Percentiles rank a stretch among this genome's conserved stretches.
phyloP scores from a whole-genome alignment of 2,888 invertebrate species.

The Chymomyza caudatula region DNA sequence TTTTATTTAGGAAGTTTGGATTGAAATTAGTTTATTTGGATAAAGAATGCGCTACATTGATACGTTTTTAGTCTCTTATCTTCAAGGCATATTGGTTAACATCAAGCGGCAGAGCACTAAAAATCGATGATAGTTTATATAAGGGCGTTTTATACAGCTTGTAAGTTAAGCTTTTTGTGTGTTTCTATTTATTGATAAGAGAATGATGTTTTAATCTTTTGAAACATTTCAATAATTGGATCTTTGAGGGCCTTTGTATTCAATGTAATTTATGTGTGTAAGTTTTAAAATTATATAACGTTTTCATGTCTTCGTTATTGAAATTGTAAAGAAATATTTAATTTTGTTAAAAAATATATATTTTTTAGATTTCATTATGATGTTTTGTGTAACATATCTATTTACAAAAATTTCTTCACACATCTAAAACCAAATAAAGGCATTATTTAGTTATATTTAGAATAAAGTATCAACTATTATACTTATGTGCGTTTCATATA shows the following conservation, averaged over 20 bases:
- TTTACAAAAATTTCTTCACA: no score
- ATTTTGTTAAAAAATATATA: no score
- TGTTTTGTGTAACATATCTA: no score
- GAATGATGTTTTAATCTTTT: no score
- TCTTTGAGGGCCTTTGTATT: background rate
- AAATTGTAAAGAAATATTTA: background rate
- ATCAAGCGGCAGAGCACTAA: background rate
- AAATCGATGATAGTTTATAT: no score
- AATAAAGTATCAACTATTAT: no score
- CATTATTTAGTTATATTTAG: background rate
- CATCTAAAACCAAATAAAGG: background rate
- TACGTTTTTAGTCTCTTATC: background rate
- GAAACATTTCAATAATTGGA: background rate
- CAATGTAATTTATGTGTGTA: background rate
- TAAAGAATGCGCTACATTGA: background rate
- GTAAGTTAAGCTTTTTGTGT: background rate
- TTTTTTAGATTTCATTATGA: no score
- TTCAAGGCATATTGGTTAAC: slow-evolving; percentile 14
- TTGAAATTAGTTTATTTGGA: slow-evolving; percentile 11
- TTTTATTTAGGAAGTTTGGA: slow-evolving; percentile 29
- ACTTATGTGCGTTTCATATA: no score
- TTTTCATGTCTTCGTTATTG: background rate
- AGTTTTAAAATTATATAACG: background rate
- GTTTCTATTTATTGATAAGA: background rate
- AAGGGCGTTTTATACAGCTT: background rate